Evolutionary conservation across 1,140 invertebrate species (phyloP).

Genomic region (Papilio glaucus): DNA sequence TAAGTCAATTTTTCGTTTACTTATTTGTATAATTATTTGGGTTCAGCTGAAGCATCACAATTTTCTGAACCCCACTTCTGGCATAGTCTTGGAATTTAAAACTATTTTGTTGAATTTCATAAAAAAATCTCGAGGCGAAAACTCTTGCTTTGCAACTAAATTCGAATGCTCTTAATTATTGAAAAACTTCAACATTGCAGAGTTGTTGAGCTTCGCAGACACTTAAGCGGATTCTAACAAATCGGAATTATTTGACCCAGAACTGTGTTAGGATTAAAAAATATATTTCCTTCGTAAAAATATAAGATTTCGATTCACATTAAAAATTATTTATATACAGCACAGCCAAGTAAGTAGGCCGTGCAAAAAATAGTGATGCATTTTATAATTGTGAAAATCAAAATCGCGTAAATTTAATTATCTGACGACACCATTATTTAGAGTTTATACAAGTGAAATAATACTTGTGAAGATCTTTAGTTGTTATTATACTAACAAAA

Average conservation of each 20-base stretch:
- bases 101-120: neutral
- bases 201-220: constrained; percentile 31
- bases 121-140: constrained; percentile 29
- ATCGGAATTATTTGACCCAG: constrained; percentile 37
- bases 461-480: constrained; percentile 25
- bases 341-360: too few species aligned
- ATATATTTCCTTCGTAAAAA: constrained; percentile 24
- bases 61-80: neutral
- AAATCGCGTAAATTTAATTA: too few species aligned
- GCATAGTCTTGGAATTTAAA: neutral
- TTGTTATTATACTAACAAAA: constrained; percentile 35
- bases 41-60: too few species aligned
- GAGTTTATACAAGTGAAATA: neutral
- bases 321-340: too few species aligned
- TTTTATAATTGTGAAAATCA: too few species aligned
- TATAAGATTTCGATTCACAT: neutral
- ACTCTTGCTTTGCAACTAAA: constrained; percentile 38
- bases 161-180: constrained; percentile 40
- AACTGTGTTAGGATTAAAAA: constrained; percentile 27
- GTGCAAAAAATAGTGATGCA: too few species aligned
- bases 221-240: constrained; percentile 36
- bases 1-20: too few species aligned
- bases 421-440: neutral
- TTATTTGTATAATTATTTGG: too few species aligned
- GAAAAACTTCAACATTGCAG: constrained; percentile 38